A percentile compares a stretch with the other conserved stretches of the same genome.
These are phyloP conservation scores for Pteria penguin DNA, from an alignment of 2,888 invertebrate genomes.

Conservation along the genomic window DNA sequence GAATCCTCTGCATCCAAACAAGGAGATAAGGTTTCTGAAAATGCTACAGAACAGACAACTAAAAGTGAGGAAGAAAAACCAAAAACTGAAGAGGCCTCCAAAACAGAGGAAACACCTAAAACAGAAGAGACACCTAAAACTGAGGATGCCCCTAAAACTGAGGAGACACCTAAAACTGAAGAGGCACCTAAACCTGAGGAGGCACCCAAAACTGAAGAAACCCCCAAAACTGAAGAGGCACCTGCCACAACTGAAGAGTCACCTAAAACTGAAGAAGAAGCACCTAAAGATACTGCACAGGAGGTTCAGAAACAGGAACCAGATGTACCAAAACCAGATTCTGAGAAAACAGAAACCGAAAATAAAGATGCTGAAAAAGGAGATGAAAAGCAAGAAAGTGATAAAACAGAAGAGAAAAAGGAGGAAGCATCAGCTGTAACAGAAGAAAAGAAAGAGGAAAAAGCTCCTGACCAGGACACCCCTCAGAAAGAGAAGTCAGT, in stretches of 20 bases:
- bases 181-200: constrained; percentile 43
- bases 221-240: constrained; percentile 26
- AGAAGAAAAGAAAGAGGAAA: constrained; percentile 27
- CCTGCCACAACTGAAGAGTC: constrained; percentile 13
- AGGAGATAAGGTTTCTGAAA: neutral
- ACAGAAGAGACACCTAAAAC: constrained; percentile 27
- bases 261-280: constrained; percentile 9
- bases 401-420: neutral
- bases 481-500: constrained; percentile 7
- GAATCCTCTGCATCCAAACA: no score
- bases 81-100: constrained; percentile 10
- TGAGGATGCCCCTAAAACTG: neutral
- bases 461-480: constrained; percentile 1
- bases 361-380: neutral
- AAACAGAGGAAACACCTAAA: constrained; percentile 32
- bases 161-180: constrained; percentile 15
- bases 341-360: neutral
- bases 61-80: neutral
- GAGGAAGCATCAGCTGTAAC: no score
- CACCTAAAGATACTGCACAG: neutral
- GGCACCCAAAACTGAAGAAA: constrained; percentile 31
- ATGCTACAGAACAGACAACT: neutral
- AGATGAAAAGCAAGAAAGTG: neutral
- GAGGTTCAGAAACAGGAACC: constrained; percentile 11
- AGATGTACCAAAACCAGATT: neutral